Conservation (phyloP, 1,140 invertebrate genomes). For the Ctenoplectra terminalis region DNA sequence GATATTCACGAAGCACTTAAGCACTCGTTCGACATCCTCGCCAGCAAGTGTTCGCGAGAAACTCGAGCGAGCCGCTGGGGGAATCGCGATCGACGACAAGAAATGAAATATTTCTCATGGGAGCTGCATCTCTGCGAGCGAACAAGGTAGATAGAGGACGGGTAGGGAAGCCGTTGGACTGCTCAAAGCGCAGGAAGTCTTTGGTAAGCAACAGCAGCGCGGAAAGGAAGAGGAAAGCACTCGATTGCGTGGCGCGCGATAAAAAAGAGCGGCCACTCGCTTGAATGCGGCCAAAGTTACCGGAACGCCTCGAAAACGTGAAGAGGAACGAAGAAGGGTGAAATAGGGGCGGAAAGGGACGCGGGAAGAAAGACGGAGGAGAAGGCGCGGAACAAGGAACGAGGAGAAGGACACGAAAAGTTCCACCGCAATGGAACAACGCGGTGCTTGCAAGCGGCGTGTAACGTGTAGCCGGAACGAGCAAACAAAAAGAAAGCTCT, state of each 20-base stretch:
- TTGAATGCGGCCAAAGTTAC: conserved; percentile 25
- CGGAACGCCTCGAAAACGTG: background rate
- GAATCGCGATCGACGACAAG: background rate
- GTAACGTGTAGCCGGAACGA: conserved; percentile 50
- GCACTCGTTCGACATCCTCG: background rate
- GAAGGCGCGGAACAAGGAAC: background rate
- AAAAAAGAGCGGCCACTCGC: conserved; percentile 13
- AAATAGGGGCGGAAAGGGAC: background rate
- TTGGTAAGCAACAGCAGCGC: conserved; percentile 37
- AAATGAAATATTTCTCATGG: conserved; percentile 15
- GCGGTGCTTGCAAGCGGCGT: conserved; percentile 45
- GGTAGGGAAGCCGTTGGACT: background rate
- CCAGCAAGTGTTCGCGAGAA: background rate
- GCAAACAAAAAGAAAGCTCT: conserved; percentile 73
- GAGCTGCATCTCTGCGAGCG: background rate
- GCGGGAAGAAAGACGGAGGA: background rate
- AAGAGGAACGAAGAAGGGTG: background rate
- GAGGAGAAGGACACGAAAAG: conserved; percentile 23
- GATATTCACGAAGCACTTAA: background rate
- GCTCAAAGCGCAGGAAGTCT: conserved; percentile 38
- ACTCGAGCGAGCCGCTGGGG: background rate
- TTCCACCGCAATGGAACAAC: conserved; percentile 55
- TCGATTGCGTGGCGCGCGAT: conserved; percentile 18
- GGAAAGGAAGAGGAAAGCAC: conserved; percentile 8
- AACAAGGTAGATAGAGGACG: no score